These are phyloP conservation scores for Aspiorhynchus laticeps DNA, from an alignment of 2,113 vertebrate species.

Conservation along the genomic window DNA sequence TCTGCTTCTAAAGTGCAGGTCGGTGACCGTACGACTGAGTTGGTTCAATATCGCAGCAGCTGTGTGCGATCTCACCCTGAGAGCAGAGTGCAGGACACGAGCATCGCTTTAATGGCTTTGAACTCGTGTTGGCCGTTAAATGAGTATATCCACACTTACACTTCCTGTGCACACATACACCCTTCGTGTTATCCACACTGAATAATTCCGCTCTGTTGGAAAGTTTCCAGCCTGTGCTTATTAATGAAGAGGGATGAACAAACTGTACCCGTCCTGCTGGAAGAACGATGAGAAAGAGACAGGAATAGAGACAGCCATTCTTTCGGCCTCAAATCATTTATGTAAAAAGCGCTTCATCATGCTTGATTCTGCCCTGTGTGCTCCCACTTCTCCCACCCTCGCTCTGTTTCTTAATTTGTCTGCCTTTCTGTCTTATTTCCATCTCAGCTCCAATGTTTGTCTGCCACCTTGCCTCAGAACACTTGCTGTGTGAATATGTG, in stretches of 20 bases:
- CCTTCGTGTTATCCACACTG: constrained; percentile 42
- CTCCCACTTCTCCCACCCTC: constrained; percentile 21
- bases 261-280: constrained; percentile 18
- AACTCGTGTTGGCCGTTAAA: constrained; percentile 43
- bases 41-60: constrained; percentile 51
- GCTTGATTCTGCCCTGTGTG: background rate
- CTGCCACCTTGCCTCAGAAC: constrained; percentile 25
- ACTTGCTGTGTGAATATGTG: constrained; percentile 19
- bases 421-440: constrained; percentile 6
- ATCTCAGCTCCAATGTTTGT: constrained; percentile 12
- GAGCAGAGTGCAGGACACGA: constrained; percentile 39
- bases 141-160: constrained; percentile 36
- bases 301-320: background rate
- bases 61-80: constrained; percentile 24
- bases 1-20: constrained; percentile 46
- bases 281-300: constrained; percentile 12
- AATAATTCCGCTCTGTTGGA: constrained; percentile 44
- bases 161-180: constrained; percentile 23
- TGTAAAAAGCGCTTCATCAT: constrained; percentile 9
- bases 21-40: constrained; percentile 48
- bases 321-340: constrained; percentile 33
- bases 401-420: constrained; percentile 25
- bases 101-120: constrained; percentile 51
- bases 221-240: constrained; percentile 44
- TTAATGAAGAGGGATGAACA: constrained; percentile 36